phyloP scores from a whole-genome alignment of 2,113 vertebrate genomes.

The Limanda limanda region DNA sequence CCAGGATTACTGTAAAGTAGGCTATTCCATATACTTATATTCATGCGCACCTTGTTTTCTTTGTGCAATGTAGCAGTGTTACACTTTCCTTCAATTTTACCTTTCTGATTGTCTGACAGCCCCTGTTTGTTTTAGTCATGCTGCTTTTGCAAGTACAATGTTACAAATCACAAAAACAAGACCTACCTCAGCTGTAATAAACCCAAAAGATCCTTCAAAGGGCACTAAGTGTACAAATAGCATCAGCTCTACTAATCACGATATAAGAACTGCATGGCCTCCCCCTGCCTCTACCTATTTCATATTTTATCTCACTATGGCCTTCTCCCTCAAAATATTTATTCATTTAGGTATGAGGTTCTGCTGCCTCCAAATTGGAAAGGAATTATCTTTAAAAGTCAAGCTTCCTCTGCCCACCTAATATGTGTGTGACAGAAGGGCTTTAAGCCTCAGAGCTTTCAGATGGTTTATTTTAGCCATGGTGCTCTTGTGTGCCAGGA shows the following conservation, averaged over 20 bases:
- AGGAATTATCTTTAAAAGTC: slow-evolving; percentile 66
- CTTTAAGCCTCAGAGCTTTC: slow-evolving; percentile 63
- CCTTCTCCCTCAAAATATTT: slow-evolving; percentile 24
- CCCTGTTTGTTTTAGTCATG: too few species aligned
- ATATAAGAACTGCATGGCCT: slow-evolving; percentile 1
- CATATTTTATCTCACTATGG: neutral
- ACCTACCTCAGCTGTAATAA: too few species aligned
- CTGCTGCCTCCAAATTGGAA: slow-evolving; percentile 33
- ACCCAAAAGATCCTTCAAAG: too few species aligned
- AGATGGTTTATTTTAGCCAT: slow-evolving; percentile 57
- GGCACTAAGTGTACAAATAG: too few species aligned
- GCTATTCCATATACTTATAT: too few species aligned
- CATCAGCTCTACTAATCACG: slow-evolving; percentile 7
- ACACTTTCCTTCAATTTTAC: too few species aligned
- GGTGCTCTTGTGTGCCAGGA: slow-evolving; percentile 40
- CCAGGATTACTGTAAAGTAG: too few species aligned
- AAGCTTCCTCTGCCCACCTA: slow-evolving; percentile 45
- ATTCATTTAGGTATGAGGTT: slow-evolving; percentile 34
- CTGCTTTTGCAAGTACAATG: too few species aligned
- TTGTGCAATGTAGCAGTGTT: too few species aligned
- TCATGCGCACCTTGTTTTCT: too few species aligned
- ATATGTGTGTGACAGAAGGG: slow-evolving; percentile 69
- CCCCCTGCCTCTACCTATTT: neutral
- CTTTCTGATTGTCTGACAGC: too few species aligned
- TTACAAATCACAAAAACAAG: too few species aligned